phyloP scores from a whole-genome alignment of 1,140 invertebrate genomes.

The Brachionus sp. region DNA sequence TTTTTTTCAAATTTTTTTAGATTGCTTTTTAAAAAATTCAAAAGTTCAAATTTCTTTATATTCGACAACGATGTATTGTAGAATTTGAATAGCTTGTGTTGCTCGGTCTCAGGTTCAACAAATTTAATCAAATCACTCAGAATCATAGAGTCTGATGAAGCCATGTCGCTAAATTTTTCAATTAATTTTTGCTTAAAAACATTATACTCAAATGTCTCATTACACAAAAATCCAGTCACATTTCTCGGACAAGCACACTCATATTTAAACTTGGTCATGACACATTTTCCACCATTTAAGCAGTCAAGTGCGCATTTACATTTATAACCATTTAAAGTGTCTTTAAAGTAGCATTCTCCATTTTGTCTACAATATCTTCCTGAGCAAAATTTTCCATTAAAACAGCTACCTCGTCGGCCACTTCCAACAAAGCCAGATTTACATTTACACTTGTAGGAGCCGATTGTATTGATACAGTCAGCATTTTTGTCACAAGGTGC shows the following conservation, averaged over 20 bases:
- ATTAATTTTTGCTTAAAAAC: slow-evolving; percentile 13
- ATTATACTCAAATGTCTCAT: slow-evolving; percentile 37
- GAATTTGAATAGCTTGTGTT: neutral
- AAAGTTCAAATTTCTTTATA: neutral
- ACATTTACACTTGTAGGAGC: slow-evolving; percentile 57
- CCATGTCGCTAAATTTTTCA: neutral
- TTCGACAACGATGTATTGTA: neutral
- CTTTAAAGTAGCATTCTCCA: slow-evolving; percentile 10
- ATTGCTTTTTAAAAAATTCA: neutral
- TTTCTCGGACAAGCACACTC: slow-evolving; percentile 38
- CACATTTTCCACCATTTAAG: neutral
- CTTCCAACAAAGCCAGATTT: slow-evolving; percentile 54
- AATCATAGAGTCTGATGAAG: neutral
- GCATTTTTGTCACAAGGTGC: slow-evolving; percentile 75
- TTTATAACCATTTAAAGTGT: slow-evolving; percentile 18
- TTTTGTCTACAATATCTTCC: slow-evolving; percentile 29
- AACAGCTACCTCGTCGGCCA: slow-evolving; percentile 3
- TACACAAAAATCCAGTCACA: slow-evolving; percentile 2
- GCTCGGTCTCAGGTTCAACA: neutral
- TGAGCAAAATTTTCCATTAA: slow-evolving; percentile 37
- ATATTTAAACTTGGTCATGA: slow-evolving; percentile 39
- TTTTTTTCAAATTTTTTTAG: neutral
- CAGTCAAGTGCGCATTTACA: slow-evolving; percentile 26
- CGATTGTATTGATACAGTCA: slow-evolving; percentile 72
- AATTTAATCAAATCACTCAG: slow-evolving; percentile 27